These are phyloP conservation scores for Leguminivora glycinivorella DNA, from an alignment of 1,140 invertebrate genomes.

Conservation along the genomic window DNA sequence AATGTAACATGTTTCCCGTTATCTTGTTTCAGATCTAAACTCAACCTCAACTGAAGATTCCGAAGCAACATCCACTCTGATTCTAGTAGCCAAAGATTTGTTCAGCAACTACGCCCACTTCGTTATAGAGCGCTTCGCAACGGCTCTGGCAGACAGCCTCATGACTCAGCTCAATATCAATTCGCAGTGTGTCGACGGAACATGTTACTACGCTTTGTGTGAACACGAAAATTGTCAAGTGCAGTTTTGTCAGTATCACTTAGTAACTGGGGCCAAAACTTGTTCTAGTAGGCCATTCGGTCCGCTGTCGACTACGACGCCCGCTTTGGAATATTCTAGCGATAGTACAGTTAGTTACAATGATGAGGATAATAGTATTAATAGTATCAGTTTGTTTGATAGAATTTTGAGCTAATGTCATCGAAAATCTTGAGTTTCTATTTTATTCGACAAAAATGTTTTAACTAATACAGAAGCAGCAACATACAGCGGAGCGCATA, in stretches of 20 bases:
- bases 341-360: not conserved
- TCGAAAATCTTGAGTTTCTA: not conserved
- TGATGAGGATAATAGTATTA: conserved; percentile 44
- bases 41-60: conserved; percentile 27
- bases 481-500: not conserved
- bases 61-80: conserved; percentile 16
- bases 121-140: conserved; percentile 44
- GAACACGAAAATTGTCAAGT: conserved; percentile 44
- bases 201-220: conserved; percentile 54
- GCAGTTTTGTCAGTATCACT: conserved; percentile 51
- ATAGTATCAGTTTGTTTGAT: conserved; percentile 42
- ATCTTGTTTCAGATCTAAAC: conserved; percentile 44
- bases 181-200: conserved; percentile 50
- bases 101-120: conserved; percentile 43
- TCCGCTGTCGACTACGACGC: not conserved
- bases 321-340: not conserved
- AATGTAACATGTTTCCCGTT: not conserved
- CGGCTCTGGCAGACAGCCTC: conserved; percentile 50
- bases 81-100: conserved; percentile 40
- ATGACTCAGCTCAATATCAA: conserved; percentile 48
- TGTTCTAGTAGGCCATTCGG: conserved; percentile 38
- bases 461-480: too few relatives aligned
- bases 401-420: conserved; percentile 42
- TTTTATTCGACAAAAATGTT: not conserved
- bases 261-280: conserved; percentile 46